Evolutionary conservation across 2,797 vertebrate species (phyloP), one percentile per base, ranked within the genome.

Genomic region (Salmo trutta): DNA sequence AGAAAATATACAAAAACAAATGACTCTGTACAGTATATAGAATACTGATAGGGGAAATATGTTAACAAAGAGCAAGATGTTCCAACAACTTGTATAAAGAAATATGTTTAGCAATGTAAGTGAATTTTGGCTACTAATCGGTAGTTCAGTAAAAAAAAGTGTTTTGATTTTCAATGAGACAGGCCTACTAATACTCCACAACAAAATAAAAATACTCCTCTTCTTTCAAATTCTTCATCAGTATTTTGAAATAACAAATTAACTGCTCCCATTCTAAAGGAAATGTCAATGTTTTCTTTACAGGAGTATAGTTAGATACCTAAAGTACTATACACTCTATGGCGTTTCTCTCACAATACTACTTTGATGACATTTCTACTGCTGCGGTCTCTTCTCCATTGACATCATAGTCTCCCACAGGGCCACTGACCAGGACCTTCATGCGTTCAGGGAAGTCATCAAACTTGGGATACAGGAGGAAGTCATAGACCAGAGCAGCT

Each of bases 311-410:
- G 81, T 81, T 85, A 88, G 76, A 36, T 73, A 29, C 76, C 68
- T 51, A 51, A 54, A 77, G 17, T 75, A 67, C 75, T 78, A 75
- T 75, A 66, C 75, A 80, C 73, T 76, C 78, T 74, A 76, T 56
- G 81, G 15, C 2, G 15, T 7, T 59, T 66, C 17, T 21, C 29
- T 64, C 24, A 52, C 3, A 2, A 90, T 93, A 93, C 92, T 98
- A 95, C 82, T 96, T 99, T 73, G 96, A 95, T 17, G 94, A 93
- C 98, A 99, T 97, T 87, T 99, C 98, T 74, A 99, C 95, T 14
- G 94, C 88, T 52, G 96, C 91, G 52, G 90, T 75, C 54, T 96
- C 92, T 0, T 97, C 96, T 0, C 91, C 94, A 2, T 97, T 98
- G 36, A 99, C 90, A 0, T 98, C 96, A 0, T 98, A 99, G 85